Evolutionary conservation across 1,140 invertebrate genomes (phyloP).

Genomic region (Metopolophium dirhodum): DNA sequence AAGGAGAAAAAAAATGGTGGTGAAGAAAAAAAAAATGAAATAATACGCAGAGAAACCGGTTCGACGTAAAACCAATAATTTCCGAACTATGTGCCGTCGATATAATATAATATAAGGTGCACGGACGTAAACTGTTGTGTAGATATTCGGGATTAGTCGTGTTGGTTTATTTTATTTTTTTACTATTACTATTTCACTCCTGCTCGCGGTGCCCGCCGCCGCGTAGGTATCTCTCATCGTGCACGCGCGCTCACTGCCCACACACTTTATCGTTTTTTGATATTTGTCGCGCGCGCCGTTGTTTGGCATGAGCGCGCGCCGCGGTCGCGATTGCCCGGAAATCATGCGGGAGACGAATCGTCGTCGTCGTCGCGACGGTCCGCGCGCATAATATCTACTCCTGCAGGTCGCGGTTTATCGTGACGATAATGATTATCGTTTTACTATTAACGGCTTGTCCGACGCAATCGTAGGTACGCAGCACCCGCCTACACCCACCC

Average conservation of each 20-base stretch:
- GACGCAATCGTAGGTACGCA: no score
- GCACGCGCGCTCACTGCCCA: not conserved
- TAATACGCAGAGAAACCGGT: conserved; percentile 36
- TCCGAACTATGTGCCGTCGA: conserved; percentile 51
- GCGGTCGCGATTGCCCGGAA: not conserved
- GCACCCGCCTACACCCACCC: no score
- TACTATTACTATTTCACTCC: not conserved
- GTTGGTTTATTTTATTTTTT: conserved; percentile 42
- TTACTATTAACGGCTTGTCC: not conserved
- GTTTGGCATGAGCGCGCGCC: not conserved
- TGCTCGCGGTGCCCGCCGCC: no score
- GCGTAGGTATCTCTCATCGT: not conserved
- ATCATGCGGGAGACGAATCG: not conserved
- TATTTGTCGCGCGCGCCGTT: conserved; percentile 12
- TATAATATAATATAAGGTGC: not conserved
- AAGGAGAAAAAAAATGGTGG: conserved; percentile 51
- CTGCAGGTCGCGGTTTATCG: no score
- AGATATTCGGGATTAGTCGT: conserved; percentile 42
- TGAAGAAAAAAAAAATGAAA: conserved; percentile 20
- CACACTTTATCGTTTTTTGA: conserved; percentile 21
- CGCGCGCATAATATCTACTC: not conserved
- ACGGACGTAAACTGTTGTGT: conserved; percentile 46
- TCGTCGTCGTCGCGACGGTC: not conserved
- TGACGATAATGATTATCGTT: not conserved
- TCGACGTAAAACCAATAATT: conserved; percentile 56